Percentiles rank a stretch among this genome's conserved stretches.
Conservation (phyloP, 2,888 invertebrate species). For the Thera britannica region DNA sequence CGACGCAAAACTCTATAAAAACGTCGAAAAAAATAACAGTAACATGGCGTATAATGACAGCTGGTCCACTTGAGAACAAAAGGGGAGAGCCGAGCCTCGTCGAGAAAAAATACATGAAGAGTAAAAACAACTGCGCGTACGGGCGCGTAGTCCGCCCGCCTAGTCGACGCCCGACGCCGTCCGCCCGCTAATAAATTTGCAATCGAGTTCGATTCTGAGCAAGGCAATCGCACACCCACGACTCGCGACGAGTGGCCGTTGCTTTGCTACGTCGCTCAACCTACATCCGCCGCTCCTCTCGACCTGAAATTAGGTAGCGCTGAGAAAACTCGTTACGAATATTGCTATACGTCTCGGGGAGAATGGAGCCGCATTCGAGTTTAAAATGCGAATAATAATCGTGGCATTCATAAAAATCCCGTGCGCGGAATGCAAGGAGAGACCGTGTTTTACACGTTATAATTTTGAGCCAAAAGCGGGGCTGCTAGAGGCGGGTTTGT, state of each 20-base stretch:
- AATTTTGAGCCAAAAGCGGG: slow-evolving; percentile 82
- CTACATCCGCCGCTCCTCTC: slow-evolving; percentile 58
- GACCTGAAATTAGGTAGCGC: slow-evolving; percentile 79
- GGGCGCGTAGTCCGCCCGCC: slow-evolving; percentile 60
- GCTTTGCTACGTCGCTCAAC: slow-evolving; percentile 48
- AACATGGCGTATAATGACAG: slow-evolving; percentile 86
- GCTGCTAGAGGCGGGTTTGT: slow-evolving; percentile 73
- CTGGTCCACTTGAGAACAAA: slow-evolving; percentile 86
- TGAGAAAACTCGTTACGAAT: slow-evolving; percentile 84
- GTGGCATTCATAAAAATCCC: slow-evolving; percentile 81
- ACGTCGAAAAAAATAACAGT: slow-evolving; percentile 84
- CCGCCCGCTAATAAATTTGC: slow-evolving; percentile 81
- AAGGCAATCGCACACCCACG: slow-evolving; percentile 59
- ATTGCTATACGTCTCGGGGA: slow-evolving; percentile 82
- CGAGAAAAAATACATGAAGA: slow-evolving; percentile 83
- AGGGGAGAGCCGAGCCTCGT: slow-evolving; percentile 82
- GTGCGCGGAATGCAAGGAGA: slow-evolving; percentile 82
- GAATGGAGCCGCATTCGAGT: slow-evolving; percentile 81
- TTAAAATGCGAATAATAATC: slow-evolving; percentile 85
- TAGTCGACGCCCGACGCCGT: slow-evolving; percentile 47
- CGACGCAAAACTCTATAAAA: slow-evolving; percentile 83
- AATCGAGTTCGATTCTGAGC: slow-evolving; percentile 76
- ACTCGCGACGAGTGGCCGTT: slow-evolving; percentile 59
- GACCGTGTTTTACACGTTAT: slow-evolving; percentile 84
- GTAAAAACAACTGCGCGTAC: slow-evolving; percentile 79